Base-by-base conservation (phyloP, 2,888 invertebrate genomes). In the Argynnis bischoffii region DNA sequence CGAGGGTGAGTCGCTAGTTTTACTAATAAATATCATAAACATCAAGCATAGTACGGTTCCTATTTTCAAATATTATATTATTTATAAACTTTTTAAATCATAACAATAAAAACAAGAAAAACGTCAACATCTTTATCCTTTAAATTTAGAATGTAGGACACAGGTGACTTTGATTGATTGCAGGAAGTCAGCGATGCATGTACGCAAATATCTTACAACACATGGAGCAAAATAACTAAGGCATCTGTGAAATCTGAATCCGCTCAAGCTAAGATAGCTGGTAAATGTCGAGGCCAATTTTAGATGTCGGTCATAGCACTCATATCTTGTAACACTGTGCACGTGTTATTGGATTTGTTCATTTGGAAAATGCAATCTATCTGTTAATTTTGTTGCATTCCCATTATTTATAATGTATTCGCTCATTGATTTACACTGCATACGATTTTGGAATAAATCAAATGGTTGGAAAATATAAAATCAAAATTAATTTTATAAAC, bases 211-310 rank as follows among this genome's bases (percentile, higher is more conserved):
- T 61, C 51, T 61, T 26, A 50, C 51, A 61, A 50, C 35, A 61
- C 53, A 18, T 18, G 31, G 21, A 55, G 48, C 64, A 69, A 71
- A 66, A 66, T 51, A 55, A 18, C 59, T 35, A 26, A 16, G 54
- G 63, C 54, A 55, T 47, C 54, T 50, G 50, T 50, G 56, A 64
- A 69, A 64, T 53, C 65, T 50, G 53, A 66, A 41, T 63, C 54
- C 57, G 53, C 59, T 60, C 60, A 66, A 63, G 65, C 59, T 63
- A 46, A 67, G 55, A 66, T 50, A 68, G 66, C 66, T 69, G 54
- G 69, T 76, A 84, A 87, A 88, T 85, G 85, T 80, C 81, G 77
- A 74, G 75, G 81, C 81, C 83, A 84, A 84, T 83, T 87, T 87
- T 85, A 87, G 88, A 88, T 84, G 79, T 84, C 86, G 85, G 86